These are phyloP conservation scores for Chloroceryle aenea DNA, from an alignment of 2,113 vertebrate species.

Conservation along the genomic window DNA sequence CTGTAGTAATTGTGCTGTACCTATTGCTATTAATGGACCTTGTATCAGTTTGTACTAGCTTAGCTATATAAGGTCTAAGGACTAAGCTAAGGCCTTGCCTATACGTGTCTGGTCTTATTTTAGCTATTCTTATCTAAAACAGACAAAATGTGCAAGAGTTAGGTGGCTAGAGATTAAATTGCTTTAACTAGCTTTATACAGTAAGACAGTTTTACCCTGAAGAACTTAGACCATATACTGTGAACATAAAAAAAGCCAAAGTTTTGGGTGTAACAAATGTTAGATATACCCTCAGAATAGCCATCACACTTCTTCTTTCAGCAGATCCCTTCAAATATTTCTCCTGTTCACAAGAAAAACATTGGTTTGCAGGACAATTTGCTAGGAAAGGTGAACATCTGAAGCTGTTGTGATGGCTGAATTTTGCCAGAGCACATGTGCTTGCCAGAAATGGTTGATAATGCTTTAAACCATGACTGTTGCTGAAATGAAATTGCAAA, in stretches of 20 bases:
- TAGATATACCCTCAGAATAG: not conserved
- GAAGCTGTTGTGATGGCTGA: not conserved
- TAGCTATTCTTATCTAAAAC: not conserved
- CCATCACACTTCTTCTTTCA: not conserved
- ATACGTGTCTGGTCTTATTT: not conserved
- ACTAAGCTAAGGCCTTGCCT: not conserved
- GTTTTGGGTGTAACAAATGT: not conserved
- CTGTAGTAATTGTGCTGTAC: not conserved
- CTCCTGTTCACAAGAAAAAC: not conserved
- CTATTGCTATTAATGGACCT: not conserved
- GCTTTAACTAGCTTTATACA: not conserved
- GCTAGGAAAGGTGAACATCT: not conserved
- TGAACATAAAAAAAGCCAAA: not conserved
- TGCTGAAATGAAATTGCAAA: not conserved
- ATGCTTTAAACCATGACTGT: not conserved
- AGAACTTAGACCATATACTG: not conserved
- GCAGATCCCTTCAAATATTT: not conserved
- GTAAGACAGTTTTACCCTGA: not conserved
- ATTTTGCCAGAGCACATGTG: not conserved
- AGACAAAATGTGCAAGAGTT: not conserved
- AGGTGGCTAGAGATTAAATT: not conserved
- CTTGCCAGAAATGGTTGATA: not conserved
- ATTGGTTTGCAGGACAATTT: not conserved
- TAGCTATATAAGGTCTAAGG: not conserved
- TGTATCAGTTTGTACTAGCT: not conserved